These are phyloP conservation scores for Amphiura filiformis DNA, from an alignment of 35 echinoderm and acorn worm species.

Conservation along the genomic window DNA sequence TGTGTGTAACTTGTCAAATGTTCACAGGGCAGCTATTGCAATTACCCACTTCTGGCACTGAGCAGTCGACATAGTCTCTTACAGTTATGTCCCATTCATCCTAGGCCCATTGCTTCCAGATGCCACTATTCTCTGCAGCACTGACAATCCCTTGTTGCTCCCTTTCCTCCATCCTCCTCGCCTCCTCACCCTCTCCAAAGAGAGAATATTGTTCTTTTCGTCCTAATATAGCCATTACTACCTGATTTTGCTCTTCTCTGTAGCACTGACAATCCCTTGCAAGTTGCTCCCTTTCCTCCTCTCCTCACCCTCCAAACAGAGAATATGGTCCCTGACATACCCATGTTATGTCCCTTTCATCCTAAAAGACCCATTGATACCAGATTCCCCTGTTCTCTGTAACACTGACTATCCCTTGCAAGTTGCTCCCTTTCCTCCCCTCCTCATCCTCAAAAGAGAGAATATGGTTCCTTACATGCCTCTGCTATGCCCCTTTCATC, in stretches of 20 bases:
- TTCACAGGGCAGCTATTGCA: too few species aligned
- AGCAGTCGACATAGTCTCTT: too few species aligned
- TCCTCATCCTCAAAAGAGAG: background rate
- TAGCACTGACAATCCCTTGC: background rate
- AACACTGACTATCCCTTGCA: background rate
- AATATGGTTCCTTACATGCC: conserved; percentile 15
- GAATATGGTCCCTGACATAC: conserved; percentile 69
- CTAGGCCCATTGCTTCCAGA: background rate
- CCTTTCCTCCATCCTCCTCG: background rate
- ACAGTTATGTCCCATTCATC: too few species aligned
- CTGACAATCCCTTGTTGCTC: background rate
- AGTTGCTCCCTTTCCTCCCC: too few species aligned
- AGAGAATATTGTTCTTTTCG: too few species aligned
- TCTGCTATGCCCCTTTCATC: background rate
- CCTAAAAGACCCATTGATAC: conserved; percentile 73
- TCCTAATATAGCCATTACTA: too few species aligned
- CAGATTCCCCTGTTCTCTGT: conserved; percentile 28
- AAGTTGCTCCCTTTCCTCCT: background rate
- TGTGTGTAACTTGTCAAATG: too few species aligned
- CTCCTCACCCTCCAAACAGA: background rate
- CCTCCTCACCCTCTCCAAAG: background rate
- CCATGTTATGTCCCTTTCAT: conserved; percentile 93
- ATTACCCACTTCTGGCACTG: too few species aligned
- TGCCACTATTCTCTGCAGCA: background rate
- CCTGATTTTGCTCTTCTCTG: background rate